Conservation (phyloP, 2,113 vertebrate genomes). For the Takifugu bimaculatus region DNA sequence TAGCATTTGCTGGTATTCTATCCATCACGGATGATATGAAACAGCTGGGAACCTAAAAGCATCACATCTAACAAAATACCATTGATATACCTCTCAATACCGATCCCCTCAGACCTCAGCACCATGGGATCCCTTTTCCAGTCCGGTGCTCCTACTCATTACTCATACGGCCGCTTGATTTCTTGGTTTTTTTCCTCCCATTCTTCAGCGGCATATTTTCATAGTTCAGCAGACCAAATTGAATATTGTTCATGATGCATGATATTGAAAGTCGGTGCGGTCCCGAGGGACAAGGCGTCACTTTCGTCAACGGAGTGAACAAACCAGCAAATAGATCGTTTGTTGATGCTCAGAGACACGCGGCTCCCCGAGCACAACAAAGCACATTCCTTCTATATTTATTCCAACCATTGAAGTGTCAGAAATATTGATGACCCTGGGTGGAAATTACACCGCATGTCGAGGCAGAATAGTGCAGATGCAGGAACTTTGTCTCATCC, state of each 20-base stretch:
- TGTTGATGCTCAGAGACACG: conserved; percentile 56
- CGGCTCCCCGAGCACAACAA: conserved; percentile 65
- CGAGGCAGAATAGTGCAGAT: conserved; percentile 54
- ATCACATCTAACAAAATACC: no score
- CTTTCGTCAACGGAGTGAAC: conserved; percentile 50
- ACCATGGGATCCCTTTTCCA: neutral
- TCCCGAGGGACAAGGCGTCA: conserved; percentile 50
- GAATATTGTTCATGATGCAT: conserved; percentile 68
- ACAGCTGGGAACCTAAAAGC: no score
- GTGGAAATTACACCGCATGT: conserved; percentile 65
- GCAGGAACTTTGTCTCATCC: conserved; percentile 30
- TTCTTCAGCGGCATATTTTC: conserved; percentile 42
- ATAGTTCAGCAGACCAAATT: conserved; percentile 62
- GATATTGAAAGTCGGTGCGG: conserved; percentile 61
- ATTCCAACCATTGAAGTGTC: conserved; percentile 52
- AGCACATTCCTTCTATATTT: conserved; percentile 60
- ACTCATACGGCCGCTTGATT: conserved; percentile 46
- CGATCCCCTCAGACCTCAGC: no score
- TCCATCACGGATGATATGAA: no score
- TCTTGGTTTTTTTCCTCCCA: conserved; percentile 29
- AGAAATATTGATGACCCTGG: conserved; percentile 72
- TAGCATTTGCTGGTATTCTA: no score
- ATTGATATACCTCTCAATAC: no score
- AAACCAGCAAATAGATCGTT: conserved; percentile 59
- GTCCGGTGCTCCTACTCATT: conserved; percentile 34